Evolutionary conservation across 2,113 vertebrate genomes (phyloP).

Genomic region (Polypterus bichir): DNA sequence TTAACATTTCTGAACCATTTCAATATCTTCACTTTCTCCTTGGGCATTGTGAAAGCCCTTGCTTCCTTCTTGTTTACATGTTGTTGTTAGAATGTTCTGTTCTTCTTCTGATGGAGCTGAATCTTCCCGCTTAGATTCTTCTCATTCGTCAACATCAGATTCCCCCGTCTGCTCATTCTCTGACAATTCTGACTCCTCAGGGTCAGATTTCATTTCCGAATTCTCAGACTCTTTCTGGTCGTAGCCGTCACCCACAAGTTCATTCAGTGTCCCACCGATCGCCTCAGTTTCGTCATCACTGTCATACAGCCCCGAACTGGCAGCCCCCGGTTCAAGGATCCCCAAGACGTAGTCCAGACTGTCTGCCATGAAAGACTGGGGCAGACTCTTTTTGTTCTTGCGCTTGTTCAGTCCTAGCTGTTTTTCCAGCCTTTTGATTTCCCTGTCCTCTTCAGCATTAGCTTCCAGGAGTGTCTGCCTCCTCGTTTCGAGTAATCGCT

Average conservation of each 20-base stretch:
- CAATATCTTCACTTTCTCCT: too few species aligned
- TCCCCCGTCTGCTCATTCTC: neutral
- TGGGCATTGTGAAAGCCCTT: too few species aligned
- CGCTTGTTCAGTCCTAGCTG: conserved; percentile 64
- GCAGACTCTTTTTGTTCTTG: conserved; percentile 52
- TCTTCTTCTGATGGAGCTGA: too few species aligned
- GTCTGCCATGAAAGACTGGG: conserved; percentile 69
- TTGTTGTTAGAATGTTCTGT: too few species aligned
- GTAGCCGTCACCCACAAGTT: conserved; percentile 28
- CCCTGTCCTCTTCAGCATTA: conserved; percentile 76
- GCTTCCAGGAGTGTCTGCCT: conserved; percentile 67
- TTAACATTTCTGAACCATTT: too few species aligned
- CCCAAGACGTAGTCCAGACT: conserved; percentile 83
- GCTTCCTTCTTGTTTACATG: too few species aligned
- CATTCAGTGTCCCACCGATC: conserved; percentile 37
- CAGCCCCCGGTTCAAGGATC: conserved; percentile 45
- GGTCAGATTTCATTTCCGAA: conserved; percentile 11
- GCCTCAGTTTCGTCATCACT: conserved; percentile 40
- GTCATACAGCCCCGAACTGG: conserved; percentile 36
- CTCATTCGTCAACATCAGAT: conserved; percentile 17
- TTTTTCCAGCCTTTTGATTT: conserved; percentile 75
- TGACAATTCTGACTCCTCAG: conserved; percentile 13
- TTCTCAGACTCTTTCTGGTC: conserved; percentile 18
- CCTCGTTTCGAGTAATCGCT: conserved; percentile 36
- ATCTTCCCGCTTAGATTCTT: neutral